Base-by-base conservation (phyloP, 64 coral and sea anemone genomes). In the Astreopora myriophthalma region DNA sequence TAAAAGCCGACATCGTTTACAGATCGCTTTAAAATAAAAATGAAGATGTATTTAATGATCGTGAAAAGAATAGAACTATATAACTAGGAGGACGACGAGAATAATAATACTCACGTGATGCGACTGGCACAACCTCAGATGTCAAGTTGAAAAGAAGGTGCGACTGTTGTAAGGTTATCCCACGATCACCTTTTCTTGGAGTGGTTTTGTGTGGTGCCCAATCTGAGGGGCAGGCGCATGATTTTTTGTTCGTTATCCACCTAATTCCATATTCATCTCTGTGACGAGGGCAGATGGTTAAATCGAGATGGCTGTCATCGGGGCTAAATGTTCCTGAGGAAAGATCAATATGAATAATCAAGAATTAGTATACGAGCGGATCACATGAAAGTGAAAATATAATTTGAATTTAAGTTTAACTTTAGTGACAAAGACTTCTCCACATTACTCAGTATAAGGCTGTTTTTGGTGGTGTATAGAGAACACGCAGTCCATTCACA, bases 221-320 rank as follows among this genome's bases (percentile, higher is more conserved):
- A 26, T 60, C 28, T 33, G 9, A 23, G 26, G 87, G 87, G 20
- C 46, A 74, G 19, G 33, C 48, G 22, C 87, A 89, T 20, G 8
- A 76, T 25, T 78, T 75, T 37, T 78, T 75, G 55, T 89, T 89
- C 13, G 48, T 62, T 23, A 33, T 35, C 87, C 87, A 89, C 6
- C 73, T 34, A 28, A 78, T 75, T 65, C 87, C 73, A 31, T 62
- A 89, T 57, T 17, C 14, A 34, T 89, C 72, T 49, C 73, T 37
- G 27, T 89, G 55, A 65, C 73, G 87, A 17, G 87, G 87, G 39
- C 87, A 89, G 16, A 89, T 76, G 14, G 51, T 89, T 22, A 37
- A 69, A 17, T 70, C 44, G 32, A 87, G 85, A 10, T 27, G 6
- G 28, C n/a, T 29, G 27, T 87, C 40, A 72, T 72, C 38, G 8